Evolutionary conservation across 2,797 vertebrate genomes (phyloP).

Genomic region (Furcifer pardalis): DNA sequence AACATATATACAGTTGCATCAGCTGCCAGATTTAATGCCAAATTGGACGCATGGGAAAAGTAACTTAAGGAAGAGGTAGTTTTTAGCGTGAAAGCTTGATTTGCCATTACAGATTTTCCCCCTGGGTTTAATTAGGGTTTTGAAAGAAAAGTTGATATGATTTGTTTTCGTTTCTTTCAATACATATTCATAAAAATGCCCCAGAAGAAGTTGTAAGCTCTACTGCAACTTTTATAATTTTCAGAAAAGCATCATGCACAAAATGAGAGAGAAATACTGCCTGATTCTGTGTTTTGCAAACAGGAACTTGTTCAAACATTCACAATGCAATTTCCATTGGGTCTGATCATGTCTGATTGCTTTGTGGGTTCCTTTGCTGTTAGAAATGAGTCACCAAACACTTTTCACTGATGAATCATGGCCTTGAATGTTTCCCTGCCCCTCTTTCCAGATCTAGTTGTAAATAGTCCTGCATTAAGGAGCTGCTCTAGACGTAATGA

Average conservation of each 20-base stretch:
- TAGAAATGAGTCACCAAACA: slow-evolving; percentile 7
- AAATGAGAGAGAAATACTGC: neutral
- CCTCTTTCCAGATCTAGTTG: neutral
- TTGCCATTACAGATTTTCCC: neutral
- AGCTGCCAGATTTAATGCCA: neutral
- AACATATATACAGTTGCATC: neutral
- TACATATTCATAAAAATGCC: neutral
- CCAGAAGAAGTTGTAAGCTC: neutral
- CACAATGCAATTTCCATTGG: neutral
- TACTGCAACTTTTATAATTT: neutral
- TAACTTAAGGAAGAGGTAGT: neutral
- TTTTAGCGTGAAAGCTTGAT: neutral
- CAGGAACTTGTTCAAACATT: neutral
- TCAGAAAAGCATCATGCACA: neutral
- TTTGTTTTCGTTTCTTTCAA: neutral
- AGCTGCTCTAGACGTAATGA: slow-evolving; percentile 10
- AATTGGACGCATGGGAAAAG: neutral
- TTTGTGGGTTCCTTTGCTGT: neutral
- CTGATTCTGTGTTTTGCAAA: slow-evolving; percentile 10
- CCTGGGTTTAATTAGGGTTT: neutral
- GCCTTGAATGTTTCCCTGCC: neutral
- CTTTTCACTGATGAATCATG: neutral
- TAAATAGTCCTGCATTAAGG: neutral
- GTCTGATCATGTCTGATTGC: neutral
- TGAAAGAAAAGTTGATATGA: neutral